These are phyloP conservation scores for Crocidura indochinensis DNA, from an alignment of 2,797 vertebrate species.

Conservation along the genomic window DNA sequence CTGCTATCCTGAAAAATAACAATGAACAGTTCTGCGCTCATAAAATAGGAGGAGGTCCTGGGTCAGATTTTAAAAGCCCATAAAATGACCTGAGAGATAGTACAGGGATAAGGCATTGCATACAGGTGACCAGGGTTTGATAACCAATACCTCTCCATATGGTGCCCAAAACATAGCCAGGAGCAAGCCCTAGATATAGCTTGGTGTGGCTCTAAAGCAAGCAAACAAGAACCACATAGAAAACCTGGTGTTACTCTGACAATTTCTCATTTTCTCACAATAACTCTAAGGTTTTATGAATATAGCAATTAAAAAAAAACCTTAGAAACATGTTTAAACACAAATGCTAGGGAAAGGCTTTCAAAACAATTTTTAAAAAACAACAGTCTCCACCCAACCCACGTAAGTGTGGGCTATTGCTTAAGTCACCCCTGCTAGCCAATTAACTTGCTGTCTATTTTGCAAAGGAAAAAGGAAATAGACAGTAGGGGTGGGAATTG, in stretches of 20 bases:
- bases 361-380: slow-evolving; percentile 55
- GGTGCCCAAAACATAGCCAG: no score
- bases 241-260: not conserved
- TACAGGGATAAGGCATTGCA: no score
- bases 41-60: not conserved
- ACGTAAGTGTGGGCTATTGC: not conserved
- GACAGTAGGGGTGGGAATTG: not conserved
- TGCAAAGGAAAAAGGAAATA: no score
- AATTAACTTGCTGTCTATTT: slow-evolving; percentile 42
- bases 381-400: slow-evolving; percentile 45
- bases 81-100: no score
- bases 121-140: no score
- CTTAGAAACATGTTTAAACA: slow-evolving; percentile 23
- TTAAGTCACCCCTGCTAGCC: slow-evolving; percentile 8
- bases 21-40: not conserved
- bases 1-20: not conserved
- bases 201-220: no score
- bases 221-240: no score
- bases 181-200: no score
- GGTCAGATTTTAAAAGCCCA: slow-evolving; percentile 16
- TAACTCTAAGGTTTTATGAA: slow-evolving; percentile 11
- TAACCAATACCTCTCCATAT: no score
- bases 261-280: slow-evolving; percentile 38
- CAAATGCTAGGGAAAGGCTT: not conserved
- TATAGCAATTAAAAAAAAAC: slow-evolving; percentile 12